phyloP scores from a whole-genome alignment of 2,113 vertebrate species.

The Pao palembangensis region DNA sequence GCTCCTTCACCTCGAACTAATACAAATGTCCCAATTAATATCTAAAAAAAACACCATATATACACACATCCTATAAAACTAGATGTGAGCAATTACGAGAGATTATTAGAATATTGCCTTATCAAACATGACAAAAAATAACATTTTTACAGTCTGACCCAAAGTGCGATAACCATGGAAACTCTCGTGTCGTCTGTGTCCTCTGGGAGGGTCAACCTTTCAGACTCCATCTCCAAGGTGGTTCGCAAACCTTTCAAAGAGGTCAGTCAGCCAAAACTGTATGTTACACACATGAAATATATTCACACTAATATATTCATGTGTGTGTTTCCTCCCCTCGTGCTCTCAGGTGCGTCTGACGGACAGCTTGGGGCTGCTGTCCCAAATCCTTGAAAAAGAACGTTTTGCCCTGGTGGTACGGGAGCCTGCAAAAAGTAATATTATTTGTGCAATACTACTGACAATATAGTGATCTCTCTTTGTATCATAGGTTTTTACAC shows the following conservation, averaged over 20 bases:
- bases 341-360: slow-evolving; percentile 71
- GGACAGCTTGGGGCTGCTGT: slow-evolving; percentile 83
- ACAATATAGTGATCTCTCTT: background rate
- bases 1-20: no score
- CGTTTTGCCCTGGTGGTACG: slow-evolving; percentile 86
- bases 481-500: background rate
- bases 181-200: slow-evolving; percentile 84
- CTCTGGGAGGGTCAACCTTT: slow-evolving; percentile 79
- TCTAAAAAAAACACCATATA: no score
- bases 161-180: slow-evolving; percentile 86
- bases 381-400: slow-evolving; percentile 80
- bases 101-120: no score
- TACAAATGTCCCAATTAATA: no score
- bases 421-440: slow-evolving; percentile 84
- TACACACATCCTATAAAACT: no score
- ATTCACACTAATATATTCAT: background rate
- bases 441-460: no score
- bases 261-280: slow-evolving; percentile 60
- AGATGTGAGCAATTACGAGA: no score
- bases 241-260: slow-evolving; percentile 85
- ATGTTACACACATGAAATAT: background rate
- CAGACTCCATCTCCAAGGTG: slow-evolving; percentile 79
- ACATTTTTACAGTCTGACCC: slow-evolving; percentile 70
- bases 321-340: background rate
- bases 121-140: no score